These are phyloP conservation scores for Peromyscus maniculatus DNA, from an alignment of 2,113 vertebrate genomes.

Conservation along the genomic window DNA sequence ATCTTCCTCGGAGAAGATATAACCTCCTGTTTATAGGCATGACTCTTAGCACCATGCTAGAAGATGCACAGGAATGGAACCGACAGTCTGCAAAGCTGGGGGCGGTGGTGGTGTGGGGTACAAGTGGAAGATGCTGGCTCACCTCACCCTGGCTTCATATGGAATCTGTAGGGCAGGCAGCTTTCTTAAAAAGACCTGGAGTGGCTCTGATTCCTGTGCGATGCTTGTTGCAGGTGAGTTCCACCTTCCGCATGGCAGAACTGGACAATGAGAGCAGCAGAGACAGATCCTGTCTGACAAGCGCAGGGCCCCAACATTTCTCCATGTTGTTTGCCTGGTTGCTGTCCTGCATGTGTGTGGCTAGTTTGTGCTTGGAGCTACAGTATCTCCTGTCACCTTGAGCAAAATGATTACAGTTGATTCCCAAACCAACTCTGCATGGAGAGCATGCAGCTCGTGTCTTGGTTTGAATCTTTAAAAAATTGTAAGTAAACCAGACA, in stretches of 20 bases:
- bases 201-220: not conserved
- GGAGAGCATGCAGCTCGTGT: not conserved
- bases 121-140: not conserved
- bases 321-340: too few relatives aligned
- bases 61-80: not conserved
- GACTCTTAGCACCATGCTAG: too few relatives aligned
- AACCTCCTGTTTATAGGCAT: not conserved
- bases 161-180: not conserved
- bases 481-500: not conserved
- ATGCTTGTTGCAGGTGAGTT: not conserved
- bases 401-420: not conserved
- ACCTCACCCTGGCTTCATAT: not conserved
- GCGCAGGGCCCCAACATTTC: not conserved
- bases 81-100: not conserved
- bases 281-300: not conserved
- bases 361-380: too few relatives aligned
- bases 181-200: not conserved
- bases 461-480: not conserved
- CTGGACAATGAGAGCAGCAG: not conserved
- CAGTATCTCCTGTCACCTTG: not conserved
- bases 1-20: not conserved
- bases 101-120: not conserved
- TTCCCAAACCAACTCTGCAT: not conserved
- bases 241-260: too few relatives aligned
- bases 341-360: not conserved